These are phyloP conservation scores for Ctenochaetus hawaiiensis DNA, from an alignment of 2,797 vertebrate genomes.

Conservation along the genomic window DNA sequence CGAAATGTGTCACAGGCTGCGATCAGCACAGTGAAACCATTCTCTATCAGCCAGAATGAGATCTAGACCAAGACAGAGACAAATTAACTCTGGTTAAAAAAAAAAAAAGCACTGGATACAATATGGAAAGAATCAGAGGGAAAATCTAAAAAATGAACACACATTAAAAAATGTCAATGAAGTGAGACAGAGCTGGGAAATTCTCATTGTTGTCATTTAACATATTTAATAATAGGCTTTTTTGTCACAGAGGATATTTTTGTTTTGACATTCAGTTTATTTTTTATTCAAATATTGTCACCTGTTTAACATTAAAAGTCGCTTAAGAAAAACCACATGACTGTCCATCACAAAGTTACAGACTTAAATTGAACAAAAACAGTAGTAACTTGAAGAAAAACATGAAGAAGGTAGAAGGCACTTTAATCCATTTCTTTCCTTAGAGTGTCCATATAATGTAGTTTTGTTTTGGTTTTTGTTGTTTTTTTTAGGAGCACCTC, in stretches of 20 bases:
- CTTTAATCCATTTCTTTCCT: background rate
- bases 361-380: background rate
- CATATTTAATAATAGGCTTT: too few relatives aligned
- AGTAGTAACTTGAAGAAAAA: too few relatives aligned
- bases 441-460: background rate
- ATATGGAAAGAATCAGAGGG: background rate
- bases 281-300: background rate
- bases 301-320: background rate
- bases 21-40: slow-evolving; percentile 95
- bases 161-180: background rate
- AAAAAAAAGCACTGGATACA: background rate
- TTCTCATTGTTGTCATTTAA: background rate
- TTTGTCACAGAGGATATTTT: background rate
- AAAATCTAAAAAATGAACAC: background rate
- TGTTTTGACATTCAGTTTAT: background rate
- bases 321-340: background rate
- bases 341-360: background rate
- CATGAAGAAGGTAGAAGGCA: too few relatives aligned
- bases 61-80: slow-evolving; percentile 83
- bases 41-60: slow-evolving; percentile 98
- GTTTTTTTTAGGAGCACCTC: too few relatives aligned
- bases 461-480: too few relatives aligned
- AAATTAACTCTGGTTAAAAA: background rate
- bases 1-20: slow-evolving; percentile 98
- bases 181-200: too few relatives aligned